Conservation (phyloP, 2,888 invertebrate species). For the Cerceris rybyensis region DNA sequence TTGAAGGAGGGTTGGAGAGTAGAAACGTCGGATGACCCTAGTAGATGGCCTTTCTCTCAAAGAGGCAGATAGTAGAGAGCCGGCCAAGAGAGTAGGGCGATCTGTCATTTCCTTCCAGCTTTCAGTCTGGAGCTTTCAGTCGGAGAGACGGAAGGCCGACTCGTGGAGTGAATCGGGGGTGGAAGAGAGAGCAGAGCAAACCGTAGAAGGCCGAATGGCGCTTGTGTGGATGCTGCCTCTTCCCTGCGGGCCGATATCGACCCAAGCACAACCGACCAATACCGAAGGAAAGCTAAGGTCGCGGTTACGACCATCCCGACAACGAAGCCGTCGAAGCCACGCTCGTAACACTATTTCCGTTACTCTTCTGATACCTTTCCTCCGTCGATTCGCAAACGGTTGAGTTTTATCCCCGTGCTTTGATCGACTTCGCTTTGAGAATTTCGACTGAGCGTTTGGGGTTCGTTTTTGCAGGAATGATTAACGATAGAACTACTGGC, state of each 20-base stretch:
- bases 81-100: slow-evolving; percentile 21
- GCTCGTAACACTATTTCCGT: slow-evolving; percentile 22
- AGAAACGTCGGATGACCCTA: no score
- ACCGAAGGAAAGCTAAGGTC: slow-evolving; percentile 69
- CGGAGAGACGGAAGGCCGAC: slow-evolving; percentile 16
- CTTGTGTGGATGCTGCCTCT: slow-evolving; percentile 66
- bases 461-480: no score
- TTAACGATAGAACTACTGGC: no score
- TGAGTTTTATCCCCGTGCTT: background rate
- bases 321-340: slow-evolving; percentile 36
- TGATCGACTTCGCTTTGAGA: background rate
- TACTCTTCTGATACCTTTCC: background rate
- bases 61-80: slow-evolving; percentile 31
- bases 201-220: slow-evolving; percentile 59
- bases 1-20: no score
- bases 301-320: slow-evolving; percentile 63
- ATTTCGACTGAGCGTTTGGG: no score
- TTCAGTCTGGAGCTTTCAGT: slow-evolving; percentile 26
- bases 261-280: slow-evolving; percentile 68
- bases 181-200: slow-evolving; percentile 28
- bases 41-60: slow-evolving; percentile 33
- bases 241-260: slow-evolving; percentile 71
- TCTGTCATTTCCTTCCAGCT: slow-evolving; percentile 30
- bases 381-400: background rate
- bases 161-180: slow-evolving; percentile 11